Conservation (phyloP, 1,140 invertebrate genomes). For the Asbolus verrucosus region DNA sequence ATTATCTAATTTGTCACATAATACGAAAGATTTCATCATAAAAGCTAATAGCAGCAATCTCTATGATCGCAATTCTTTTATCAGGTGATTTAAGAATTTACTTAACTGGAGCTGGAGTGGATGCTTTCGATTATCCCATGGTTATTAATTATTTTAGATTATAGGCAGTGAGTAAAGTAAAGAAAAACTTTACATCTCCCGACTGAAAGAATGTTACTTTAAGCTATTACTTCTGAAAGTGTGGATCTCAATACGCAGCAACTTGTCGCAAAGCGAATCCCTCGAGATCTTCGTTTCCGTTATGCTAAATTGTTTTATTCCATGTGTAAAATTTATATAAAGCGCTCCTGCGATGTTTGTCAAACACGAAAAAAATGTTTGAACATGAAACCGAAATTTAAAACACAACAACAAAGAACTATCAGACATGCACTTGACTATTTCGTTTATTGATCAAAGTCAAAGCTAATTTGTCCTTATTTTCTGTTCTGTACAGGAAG, state of each 20-base stretch:
- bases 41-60: no score
- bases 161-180: no score
- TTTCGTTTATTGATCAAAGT: slow-evolving; percentile 1
- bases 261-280: not conserved
- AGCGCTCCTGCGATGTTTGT: not conserved
- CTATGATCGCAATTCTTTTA: no score
- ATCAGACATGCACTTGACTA: not conserved
- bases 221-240: not conserved
- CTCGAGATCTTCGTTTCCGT: not conserved
- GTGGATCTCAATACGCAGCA: not conserved
- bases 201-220: not conserved
- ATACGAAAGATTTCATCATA: no score
- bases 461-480: not conserved
- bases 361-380: not conserved
- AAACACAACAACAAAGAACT: not conserved
- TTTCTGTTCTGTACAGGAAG: no score
- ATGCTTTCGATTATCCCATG: no score
- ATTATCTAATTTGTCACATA: no score
- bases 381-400: not conserved
- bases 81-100: no score
- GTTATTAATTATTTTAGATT: no score
- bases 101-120: no score
- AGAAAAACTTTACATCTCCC: no score
- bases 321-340: not conserved
- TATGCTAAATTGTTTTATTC: not conserved